phyloP scores from a whole-genome alignment of 2,888 invertebrate genomes.

The Aplocera efformata region DNA sequence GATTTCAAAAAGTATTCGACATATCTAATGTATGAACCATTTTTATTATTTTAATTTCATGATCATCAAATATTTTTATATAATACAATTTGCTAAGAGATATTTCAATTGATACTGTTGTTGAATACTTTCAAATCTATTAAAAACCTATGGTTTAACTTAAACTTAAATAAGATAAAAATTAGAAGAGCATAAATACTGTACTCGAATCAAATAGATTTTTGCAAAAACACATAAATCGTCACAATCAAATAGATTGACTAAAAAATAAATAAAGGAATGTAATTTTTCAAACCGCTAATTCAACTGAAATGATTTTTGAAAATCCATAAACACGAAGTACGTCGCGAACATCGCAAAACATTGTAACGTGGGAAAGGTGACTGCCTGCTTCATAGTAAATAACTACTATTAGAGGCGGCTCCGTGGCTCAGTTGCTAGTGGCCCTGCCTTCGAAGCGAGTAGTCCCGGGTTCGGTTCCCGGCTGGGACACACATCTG shows the following conservation, averaged over 20 bases:
- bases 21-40: no score
- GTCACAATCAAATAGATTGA: conserved; percentile 30
- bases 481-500: no score
- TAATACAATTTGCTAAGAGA: no score
- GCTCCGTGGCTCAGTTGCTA: no score
- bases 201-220: conserved; percentile 27
- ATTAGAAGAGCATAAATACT: conserved; percentile 34
- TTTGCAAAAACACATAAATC: conserved; percentile 32
- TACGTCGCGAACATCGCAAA: neutral
- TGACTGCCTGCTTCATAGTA: no score
- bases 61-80: no score
- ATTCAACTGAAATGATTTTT: conserved; percentile 9
- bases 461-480: no score
- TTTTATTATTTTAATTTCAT: no score
- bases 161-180: conserved; percentile 9
- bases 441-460: no score
- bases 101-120: no score
- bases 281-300: conserved; percentile 42
- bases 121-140: conserved; percentile 4
- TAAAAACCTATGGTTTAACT: neutral
- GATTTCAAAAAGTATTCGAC: neutral
- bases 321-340: conserved; percentile 1
- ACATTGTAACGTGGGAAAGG: no score
- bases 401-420: no score
- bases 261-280: conserved; percentile 41